Evolutionary conservation across 2,797 vertebrate genomes (phyloP).

Genomic region (Sorex maritimensis): DNA sequence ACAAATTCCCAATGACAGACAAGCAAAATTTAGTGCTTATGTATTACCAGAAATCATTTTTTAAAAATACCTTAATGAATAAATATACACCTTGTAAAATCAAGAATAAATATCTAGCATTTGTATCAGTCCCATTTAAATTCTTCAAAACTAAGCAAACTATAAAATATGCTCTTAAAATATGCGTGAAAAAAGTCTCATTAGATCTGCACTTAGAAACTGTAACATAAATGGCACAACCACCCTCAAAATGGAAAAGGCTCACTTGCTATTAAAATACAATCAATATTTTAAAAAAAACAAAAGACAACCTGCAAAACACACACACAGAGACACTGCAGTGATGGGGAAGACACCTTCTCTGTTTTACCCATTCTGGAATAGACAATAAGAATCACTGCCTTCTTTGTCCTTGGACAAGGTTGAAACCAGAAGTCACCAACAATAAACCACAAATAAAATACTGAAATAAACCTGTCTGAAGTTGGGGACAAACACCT

Average conservation of each 20-base stretch:
- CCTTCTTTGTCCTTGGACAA: neutral
- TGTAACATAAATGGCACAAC: neutral
- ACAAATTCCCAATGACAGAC: slow-evolving; percentile 35
- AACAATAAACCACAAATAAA: slow-evolving; percentile 1
- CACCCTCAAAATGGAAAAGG: slow-evolving; percentile 60
- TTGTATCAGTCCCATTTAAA: neutral
- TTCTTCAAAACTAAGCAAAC: neutral
- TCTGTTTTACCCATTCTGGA: accelerated
- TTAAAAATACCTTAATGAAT: slow-evolving; percentile 11
- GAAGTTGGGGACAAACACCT: too few species aligned
- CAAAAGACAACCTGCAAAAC: neutral
- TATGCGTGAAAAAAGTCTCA: neutral
- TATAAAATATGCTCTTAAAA: slow-evolving; percentile 25
- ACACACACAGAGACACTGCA: neutral
- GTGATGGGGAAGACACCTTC: accelerated
- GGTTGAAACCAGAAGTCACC: neutral
- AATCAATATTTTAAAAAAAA: slow-evolving; percentile 33
- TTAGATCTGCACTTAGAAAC: too few species aligned
- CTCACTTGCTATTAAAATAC: slow-evolving; percentile 63
- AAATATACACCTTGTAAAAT: slow-evolving; percentile 49
- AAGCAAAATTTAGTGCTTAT: slow-evolving; percentile 32
- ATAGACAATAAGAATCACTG: neutral
- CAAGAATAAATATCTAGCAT: neutral
- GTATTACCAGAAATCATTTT: slow-evolving; percentile 30
- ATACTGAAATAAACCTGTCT: slow-evolving; percentile 19